These are phyloP conservation scores for Fopius arisanus DNA, from an alignment of 1,140 invertebrate genomes.

Conservation along the genomic window DNA sequence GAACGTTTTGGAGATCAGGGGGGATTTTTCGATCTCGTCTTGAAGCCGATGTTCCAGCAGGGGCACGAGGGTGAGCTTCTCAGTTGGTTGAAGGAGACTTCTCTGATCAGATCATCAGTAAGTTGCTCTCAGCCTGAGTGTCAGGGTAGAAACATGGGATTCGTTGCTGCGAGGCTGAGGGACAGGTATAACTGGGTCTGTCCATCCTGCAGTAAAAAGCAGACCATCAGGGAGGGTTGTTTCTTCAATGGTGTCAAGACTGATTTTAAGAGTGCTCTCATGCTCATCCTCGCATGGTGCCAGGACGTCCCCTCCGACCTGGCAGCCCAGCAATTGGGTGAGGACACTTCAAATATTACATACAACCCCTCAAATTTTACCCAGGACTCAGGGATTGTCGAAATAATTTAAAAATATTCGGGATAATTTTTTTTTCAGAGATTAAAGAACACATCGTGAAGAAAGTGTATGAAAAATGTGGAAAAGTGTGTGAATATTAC, in stretches of 20 bases:
- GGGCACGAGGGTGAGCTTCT: conserved; percentile 65
- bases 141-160: conserved; percentile 54
- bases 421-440: conserved; percentile 43
- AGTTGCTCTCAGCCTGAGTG: conserved; percentile 56
- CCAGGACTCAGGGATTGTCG: background rate
- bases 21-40: conserved; percentile 60
- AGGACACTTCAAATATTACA: conserved; percentile 18
- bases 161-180: conserved; percentile 61
- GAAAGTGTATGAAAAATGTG: conserved; percentile 61
- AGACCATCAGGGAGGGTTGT: conserved; percentile 61
- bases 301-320: conserved; percentile 54
- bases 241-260: conserved; percentile 64
- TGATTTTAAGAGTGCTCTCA: conserved; percentile 60
- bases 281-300: conserved; percentile 65
- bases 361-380: background rate
- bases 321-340: conserved; percentile 51
- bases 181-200: conserved; percentile 66
- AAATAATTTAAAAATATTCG: background rate
- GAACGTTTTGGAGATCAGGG: conserved; percentile 55
- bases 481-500: conserved; percentile 56
- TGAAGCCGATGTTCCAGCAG: conserved; percentile 61
- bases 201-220: conserved; percentile 54
- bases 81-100: conserved; percentile 62
- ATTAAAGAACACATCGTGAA: conserved; percentile 61
- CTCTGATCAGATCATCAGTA: conserved; percentile 54